Base-by-base conservation (phyloP, 1,140 invertebrate species). In the Elysia chlorotica region DNA sequence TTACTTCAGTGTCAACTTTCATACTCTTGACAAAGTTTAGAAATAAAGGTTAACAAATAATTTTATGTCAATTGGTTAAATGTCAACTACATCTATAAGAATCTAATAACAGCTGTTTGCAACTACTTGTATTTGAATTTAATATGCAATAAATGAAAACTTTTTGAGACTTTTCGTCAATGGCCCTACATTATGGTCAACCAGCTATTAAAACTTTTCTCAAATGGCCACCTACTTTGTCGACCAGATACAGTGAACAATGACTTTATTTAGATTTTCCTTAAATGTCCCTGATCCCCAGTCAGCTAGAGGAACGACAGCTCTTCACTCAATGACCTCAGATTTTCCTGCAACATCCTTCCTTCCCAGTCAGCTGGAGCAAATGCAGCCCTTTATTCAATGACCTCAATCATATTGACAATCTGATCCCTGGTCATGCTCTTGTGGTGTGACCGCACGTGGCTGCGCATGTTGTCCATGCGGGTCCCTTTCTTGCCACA, bases 401-500 rank as follows among this genome's bases (percentile, higher is more conserved):
- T 66, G 23, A 66, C 74, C 36, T 78, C 74, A 28, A 78, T 73
- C 35, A 78, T 73, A 35, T 70, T 65, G 33, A 76, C 54, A 14
- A 78, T 71, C 48, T 78, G 74, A 30, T 78, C 77, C 65, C 77
- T 61, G 21, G 62, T 76, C 72, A 78, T 78, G 48, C 74, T 69
- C 53, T 78, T 78, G 19, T 75, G 71, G 25, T 89, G 88, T 21
- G 86, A 83, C 62, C 85, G 84, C 78, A 87, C 83, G 70, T 89
- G 89, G n/a, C 88, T 88, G 57, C 89, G 84, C 54, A 89, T 82
- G 73, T 89, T 89, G 65, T 88, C 88, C 33, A 87, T 85, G 17
- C 88, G 79, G 73, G 89, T 89, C 75, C 88, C 89, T 2, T 86
- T 83, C 74, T 89, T 89, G 19, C 85, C 87, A 78, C 89, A 89